Base-by-base conservation (phyloP, 2,113 vertebrate species). In the Carassius gibelio region DNA sequence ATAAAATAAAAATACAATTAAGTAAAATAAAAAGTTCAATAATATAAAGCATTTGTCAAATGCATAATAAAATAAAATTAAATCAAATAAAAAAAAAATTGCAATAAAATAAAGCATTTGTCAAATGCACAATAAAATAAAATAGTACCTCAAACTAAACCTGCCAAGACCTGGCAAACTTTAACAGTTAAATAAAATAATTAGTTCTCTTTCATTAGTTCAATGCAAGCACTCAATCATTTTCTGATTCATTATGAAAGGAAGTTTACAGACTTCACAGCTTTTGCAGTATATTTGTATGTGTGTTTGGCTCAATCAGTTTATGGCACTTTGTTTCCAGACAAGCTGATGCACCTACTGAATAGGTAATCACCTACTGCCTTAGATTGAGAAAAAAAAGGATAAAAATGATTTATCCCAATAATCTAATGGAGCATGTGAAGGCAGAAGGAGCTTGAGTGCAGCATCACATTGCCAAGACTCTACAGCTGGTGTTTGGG, bases 391-490 rank as follows among this genome's bases (percentile, higher is more conserved):
- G 75, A 7, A 42, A 42, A 42, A 75, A 68, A 38, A 5, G 79
- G 30, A 76, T 26, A 26, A 19, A 50, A 76, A 19, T 55, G 23
- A 55, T 76, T 19, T 76, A 26, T 50, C 74, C 75, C 75, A 76
- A 34, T 30, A 55, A 88, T 6, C 72, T 75, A 61, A 36, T 42
- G 62, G 13, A 55, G 64, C 21, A 3, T 8, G 74, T 2, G 42
- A 66, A 45, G 30, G 30, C 81, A 68, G 61, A 38, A 17, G 42
- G 38, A 80, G 11, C 17, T 17, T 26, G 71, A 64, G 57, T 21
- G 42, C 36, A 85, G 84, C 86, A 83, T 57, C 82, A 85, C 82
- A 88, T 84, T 93, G 91, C 90, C 89, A 90, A 83, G 85, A 82
- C 76, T 85, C 64, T 78, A 81, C 87, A 88, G 87, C 87, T 88